Conservation (phyloP, 2,888 invertebrate species). For the Automeris io region DNA sequence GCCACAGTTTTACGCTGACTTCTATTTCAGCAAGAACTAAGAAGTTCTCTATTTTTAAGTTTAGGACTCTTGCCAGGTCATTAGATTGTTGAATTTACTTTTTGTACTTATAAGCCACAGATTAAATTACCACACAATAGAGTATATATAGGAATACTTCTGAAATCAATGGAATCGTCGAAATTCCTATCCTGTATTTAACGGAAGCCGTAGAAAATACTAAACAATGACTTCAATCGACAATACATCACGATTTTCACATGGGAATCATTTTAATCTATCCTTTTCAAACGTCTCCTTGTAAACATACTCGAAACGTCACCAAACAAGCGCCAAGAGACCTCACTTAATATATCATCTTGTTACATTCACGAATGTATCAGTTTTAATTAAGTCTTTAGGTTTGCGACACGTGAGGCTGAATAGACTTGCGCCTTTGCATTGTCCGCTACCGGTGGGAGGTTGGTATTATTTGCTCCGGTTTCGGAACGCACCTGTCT, state of each 20-base stretch:
- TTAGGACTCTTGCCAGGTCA: too few relatives aligned
- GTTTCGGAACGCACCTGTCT: conserved; percentile 68
- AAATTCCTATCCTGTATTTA: too few relatives aligned
- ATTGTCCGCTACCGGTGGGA: conserved; percentile 70
- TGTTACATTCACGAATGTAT: conserved; percentile 50
- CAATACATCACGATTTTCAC: neutral
- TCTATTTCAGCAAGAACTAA: too few relatives aligned
- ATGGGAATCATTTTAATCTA: neutral
- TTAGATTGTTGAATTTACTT: too few relatives aligned
- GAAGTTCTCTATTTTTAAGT: too few relatives aligned
- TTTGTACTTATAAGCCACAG: too few relatives aligned
- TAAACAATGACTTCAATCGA: too few relatives aligned
- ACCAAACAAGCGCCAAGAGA: conserved; percentile 27
- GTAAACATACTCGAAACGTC: neutral
- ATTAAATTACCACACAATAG: too few relatives aligned
- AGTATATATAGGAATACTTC: too few relatives aligned
- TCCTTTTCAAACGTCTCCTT: neutral
- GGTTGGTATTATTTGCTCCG: conserved; percentile 37
- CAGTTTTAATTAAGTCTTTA: conserved; percentile 71
- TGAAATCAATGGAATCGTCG: too few relatives aligned
- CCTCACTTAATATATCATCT: conserved; percentile 47
- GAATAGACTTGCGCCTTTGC: conserved; percentile 45
- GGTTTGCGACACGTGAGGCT: conserved; percentile 58
- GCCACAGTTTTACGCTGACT: too few relatives aligned
- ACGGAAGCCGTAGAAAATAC: too few relatives aligned